phyloP scores from a whole-genome alignment of 2,888 invertebrate genomes.

The Odontocerum albicorne region DNA sequence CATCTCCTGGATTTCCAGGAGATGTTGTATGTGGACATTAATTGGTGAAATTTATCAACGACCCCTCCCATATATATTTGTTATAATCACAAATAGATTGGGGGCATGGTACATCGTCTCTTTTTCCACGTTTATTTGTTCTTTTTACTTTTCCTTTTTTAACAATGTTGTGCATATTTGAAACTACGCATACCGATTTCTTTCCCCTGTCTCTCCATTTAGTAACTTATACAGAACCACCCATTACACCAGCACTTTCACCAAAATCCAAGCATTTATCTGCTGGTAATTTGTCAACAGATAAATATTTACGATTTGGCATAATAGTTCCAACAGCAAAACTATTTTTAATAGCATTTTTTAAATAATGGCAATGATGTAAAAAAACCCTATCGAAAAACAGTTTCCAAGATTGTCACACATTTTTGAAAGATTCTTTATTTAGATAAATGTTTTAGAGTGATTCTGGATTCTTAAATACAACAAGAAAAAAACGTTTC shows the following conservation, averaged over 20 bases:
- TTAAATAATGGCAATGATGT: too few relatives aligned
- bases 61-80: too few relatives aligned
- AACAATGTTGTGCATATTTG: neutral
- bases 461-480: too few relatives aligned
- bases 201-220: constrained; percentile 3
- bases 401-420: neutral
- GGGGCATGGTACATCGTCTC: too few relatives aligned
- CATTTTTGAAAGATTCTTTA: neutral
- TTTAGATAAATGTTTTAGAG: too few relatives aligned
- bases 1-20: too few relatives aligned
- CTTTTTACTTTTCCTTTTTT: neutral
- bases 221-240: neutral
- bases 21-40: too few relatives aligned
- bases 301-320: neutral
- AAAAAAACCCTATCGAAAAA: too few relatives aligned
- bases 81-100: too few relatives aligned
- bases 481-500: too few relatives aligned
- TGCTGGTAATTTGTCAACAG: neutral
- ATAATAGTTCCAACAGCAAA: constrained; percentile 1
- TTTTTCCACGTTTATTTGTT: neutral
- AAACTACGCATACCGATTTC: neutral
- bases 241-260: neutral
- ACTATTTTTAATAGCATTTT: neutral
- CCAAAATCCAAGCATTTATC: neutral
- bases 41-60: too few relatives aligned